Evolutionary conservation across 30 jellyfish, hydroid and myxozoan species (phyloP).

Genomic region (Hydractinia symbiolongicarpus): DNA sequence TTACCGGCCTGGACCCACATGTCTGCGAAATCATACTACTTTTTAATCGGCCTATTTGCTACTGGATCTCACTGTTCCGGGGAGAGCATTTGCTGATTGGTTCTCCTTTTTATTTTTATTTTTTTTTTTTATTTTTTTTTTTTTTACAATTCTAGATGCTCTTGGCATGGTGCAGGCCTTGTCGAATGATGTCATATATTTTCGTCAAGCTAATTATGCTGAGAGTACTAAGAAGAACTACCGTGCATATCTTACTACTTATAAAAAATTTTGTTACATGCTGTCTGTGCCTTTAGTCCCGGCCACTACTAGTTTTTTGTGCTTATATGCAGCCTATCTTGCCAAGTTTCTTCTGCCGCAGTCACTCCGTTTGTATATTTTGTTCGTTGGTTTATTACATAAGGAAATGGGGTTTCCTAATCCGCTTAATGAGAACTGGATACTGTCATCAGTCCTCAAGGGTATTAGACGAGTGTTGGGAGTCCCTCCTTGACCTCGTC

Average conservation of each 20-base stretch:
- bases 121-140: no score
- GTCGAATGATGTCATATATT: background rate
- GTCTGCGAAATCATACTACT: no score
- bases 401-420: background rate
- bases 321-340: background rate
- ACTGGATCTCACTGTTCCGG: no score
- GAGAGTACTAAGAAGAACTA: background rate
- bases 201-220: background rate
- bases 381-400: background rate
- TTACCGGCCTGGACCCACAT: background rate
- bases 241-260: background rate
- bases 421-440: background rate
- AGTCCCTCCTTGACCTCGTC: background rate
- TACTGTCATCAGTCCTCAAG: background rate
- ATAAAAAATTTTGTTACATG: background rate
- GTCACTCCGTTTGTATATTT: background rate
- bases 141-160: no score
- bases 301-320: background rate
- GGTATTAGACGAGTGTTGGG: background rate
- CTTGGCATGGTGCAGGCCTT: no score
- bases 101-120: no score
- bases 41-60: no score
- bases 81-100: no score
- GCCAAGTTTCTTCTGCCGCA: conserved; percentile 4
- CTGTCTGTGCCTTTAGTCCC: background rate